A percentile compares a stretch with the other conserved stretches of the same genome.
These are phyloP conservation scores for Botia kubotai DNA, from an alignment of 2,797 vertebrate species.

Conservation along the genomic window DNA sequence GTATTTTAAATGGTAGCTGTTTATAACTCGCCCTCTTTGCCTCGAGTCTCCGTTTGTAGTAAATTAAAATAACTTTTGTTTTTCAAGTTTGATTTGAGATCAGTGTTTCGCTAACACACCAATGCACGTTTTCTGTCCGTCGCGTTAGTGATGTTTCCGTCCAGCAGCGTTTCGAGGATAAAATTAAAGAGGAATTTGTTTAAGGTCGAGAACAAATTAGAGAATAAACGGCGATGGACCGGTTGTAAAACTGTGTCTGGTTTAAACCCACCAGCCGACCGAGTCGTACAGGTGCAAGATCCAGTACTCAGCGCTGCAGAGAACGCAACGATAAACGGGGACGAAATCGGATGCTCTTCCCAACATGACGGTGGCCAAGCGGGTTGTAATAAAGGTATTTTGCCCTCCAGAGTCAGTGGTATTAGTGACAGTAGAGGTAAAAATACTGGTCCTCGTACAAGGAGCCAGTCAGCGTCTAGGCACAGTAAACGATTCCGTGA, in stretches of 20 bases:
- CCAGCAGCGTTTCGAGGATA: constrained; percentile 23
- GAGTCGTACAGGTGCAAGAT: constrained; percentile 1
- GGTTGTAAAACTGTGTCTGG: background rate
- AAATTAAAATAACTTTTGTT: background rate
- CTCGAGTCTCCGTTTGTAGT: background rate
- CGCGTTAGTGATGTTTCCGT: constrained; percentile 11
- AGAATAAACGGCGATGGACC: constrained; percentile 45
- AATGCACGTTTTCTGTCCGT: background rate
- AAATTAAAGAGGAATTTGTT: constrained; percentile 46
- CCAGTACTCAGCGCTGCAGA: background rate
- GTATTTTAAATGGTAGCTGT: background rate
- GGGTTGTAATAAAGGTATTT: constrained; percentile 37
- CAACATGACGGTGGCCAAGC: background rate
- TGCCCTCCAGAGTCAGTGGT: constrained; percentile 1
- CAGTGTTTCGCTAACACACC: background rate
- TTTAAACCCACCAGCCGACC: background rate
- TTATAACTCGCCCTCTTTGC: background rate
- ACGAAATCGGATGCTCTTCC: background rate
- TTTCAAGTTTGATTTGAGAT: background rate
- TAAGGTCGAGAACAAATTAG: background rate
- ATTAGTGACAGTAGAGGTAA: background rate
- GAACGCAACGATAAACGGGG: background rate
- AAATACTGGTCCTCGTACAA: background rate
- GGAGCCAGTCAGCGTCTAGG: background rate
- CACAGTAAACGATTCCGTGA: background rate